These are phyloP conservation scores for Microcebus murinus DNA, from an alignment of 2,113 vertebrate species.

Conservation along the genomic window DNA sequence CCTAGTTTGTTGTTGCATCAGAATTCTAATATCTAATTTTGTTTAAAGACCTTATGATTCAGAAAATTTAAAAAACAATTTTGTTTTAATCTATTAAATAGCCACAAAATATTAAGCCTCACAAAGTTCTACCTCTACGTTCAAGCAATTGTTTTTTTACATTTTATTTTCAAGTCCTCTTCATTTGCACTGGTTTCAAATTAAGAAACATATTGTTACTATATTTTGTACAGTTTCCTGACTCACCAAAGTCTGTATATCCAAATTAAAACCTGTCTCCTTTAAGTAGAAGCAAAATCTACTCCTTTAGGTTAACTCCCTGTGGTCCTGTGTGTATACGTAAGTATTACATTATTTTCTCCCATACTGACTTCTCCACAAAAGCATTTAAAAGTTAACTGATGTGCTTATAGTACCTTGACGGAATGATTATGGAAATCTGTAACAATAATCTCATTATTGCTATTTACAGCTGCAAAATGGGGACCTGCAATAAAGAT, in stretches of 20 bases:
- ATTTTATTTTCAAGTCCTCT: constrained; percentile 40
- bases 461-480: constrained; percentile 97
- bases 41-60: background rate
- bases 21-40: background rate
- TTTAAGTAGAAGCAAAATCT: constrained; percentile 17
- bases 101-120: background rate
- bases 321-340: background rate
- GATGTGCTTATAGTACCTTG: constrained; percentile 88
- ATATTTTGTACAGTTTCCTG: background rate
- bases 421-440: constrained; percentile 99
- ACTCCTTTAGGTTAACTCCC: background rate
- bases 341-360: background rate
- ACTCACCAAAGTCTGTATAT: background rate
- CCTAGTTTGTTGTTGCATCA: no score
- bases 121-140: constrained; percentile 1
- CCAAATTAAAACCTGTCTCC: background rate
- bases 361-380: background rate
- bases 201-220: background rate
- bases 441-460: constrained; percentile 98
- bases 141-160: background rate
- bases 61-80: background rate
- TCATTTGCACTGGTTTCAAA: constrained; percentile 16
- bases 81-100: background rate
- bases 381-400: constrained; percentile 13
- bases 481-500: constrained; percentile 90